These are phyloP conservation scores for Podocnemis expansa DNA, from an alignment of 2,113 vertebrate species.

Conservation along the genomic window DNA sequence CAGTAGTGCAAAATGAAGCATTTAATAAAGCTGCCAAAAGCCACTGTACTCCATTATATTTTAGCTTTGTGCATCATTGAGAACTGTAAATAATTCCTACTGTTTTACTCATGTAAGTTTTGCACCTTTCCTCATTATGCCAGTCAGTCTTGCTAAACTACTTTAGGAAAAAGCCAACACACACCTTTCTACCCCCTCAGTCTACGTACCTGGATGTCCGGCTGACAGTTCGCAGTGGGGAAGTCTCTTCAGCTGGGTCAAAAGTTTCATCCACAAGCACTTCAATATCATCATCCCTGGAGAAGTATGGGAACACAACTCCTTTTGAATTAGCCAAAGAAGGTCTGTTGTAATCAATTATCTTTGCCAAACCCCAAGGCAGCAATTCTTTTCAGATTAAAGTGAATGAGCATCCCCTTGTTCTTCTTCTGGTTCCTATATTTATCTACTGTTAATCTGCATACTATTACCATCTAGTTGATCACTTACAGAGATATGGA, in stretches of 20 bases:
- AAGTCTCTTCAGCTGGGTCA: conserved; percentile 85
- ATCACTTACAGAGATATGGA: background rate
- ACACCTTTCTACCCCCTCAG: fast-evolving
- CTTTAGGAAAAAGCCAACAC: background rate
- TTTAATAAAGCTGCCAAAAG: background rate
- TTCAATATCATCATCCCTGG: conserved; percentile 97
- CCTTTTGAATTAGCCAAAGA: background rate
- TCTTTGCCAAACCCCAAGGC: background rate
- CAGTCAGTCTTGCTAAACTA: background rate
- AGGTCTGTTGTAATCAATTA: background rate
- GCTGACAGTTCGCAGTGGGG: conserved; percentile 79
- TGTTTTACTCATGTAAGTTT: background rate
- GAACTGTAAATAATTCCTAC: background rate
- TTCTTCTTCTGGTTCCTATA: background rate
- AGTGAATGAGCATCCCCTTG: background rate
- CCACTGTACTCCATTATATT: background rate
- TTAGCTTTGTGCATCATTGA: background rate
- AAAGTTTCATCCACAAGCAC: conserved; percentile 89
- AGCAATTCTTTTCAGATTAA: background rate
- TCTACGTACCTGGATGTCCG: conserved; percentile 83
- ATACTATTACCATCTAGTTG: background rate
- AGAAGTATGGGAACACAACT: conserved; percentile 36
- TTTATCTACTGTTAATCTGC: background rate
- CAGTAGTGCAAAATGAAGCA: background rate
- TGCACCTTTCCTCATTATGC: background rate